Evolutionary conservation across 2,797 vertebrate species (phyloP).

Genomic region (Gallinago solitaria): DNA sequence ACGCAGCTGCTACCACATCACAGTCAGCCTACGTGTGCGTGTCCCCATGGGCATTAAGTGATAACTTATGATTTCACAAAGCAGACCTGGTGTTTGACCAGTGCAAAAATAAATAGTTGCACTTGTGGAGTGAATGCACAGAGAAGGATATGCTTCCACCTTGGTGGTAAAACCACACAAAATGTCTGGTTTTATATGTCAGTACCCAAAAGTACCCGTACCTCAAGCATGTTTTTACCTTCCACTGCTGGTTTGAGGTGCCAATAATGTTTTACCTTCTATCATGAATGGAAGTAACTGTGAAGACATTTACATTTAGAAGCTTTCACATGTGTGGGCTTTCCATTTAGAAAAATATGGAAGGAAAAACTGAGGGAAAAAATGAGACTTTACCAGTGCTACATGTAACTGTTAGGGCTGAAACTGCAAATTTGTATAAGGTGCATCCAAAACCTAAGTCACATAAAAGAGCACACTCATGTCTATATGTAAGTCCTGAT

Average conservation of each 20-base stretch:
- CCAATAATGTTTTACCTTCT: not conserved
- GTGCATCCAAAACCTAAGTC: not conserved
- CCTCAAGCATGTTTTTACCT: not conserved
- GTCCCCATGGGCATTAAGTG: not conserved
- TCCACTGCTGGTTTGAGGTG: not conserved
- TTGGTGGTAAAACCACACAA: not conserved
- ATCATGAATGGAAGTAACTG: not conserved
- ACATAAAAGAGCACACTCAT: not conserved
- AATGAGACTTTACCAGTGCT: not conserved
- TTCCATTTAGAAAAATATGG: not conserved
- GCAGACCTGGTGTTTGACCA: not conserved
- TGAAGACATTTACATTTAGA: not conserved
- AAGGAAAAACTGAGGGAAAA: not conserved
- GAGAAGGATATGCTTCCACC: not conserved
- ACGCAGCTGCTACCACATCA: not conserved
- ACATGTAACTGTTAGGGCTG: rapidly evolving
- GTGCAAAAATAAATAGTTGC: not conserved
- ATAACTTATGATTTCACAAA: not conserved
- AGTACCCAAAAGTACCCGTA: not conserved
- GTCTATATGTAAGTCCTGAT: not conserved
- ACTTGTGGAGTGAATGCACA: not conserved
- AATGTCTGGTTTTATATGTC: not conserved
- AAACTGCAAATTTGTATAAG: not conserved
- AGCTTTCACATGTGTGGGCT: not conserved
- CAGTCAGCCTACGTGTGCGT: too few relatives aligned